These are phyloP conservation scores for Channa argus DNA, from an alignment of 2,113 vertebrate species.

Conservation along the genomic window DNA sequence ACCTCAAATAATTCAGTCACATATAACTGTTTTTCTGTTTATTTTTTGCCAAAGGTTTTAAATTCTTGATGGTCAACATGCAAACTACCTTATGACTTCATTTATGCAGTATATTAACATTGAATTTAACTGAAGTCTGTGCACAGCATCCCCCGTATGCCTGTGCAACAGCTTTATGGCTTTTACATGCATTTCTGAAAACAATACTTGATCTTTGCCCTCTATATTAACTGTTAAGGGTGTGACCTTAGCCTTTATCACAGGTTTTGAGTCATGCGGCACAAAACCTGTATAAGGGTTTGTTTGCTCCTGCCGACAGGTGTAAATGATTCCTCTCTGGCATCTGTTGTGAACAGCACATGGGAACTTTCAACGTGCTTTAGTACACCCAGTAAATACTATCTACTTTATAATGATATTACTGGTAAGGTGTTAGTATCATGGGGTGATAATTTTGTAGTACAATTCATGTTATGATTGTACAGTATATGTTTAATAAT, in stretches of 20 bases:
- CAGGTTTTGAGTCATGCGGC: background rate
- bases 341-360: too few relatives aligned
- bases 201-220: background rate
- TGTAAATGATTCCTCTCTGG: background rate
- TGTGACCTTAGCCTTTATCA: background rate
- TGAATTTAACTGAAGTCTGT: background rate
- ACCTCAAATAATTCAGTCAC: too few relatives aligned
- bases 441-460: too few relatives aligned
- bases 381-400: background rate
- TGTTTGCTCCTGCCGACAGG: background rate
- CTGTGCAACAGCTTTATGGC: background rate
- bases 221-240: rapidly evolving
- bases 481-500: too few relatives aligned
- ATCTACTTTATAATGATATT: too few relatives aligned
- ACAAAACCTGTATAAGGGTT: background rate
- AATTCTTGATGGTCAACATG: background rate
- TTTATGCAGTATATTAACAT: background rate
- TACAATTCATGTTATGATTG: too few relatives aligned
- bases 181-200: background rate
- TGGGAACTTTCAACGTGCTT: too few relatives aligned
- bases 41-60: too few relatives aligned
- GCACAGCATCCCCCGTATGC: too few relatives aligned
- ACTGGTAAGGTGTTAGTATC: too few relatives aligned
- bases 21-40: too few relatives aligned
- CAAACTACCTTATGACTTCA: background rate